phyloP scores from a whole-genome alignment of 2,113 vertebrate genomes.

The Siphamia tubifer region DNA sequence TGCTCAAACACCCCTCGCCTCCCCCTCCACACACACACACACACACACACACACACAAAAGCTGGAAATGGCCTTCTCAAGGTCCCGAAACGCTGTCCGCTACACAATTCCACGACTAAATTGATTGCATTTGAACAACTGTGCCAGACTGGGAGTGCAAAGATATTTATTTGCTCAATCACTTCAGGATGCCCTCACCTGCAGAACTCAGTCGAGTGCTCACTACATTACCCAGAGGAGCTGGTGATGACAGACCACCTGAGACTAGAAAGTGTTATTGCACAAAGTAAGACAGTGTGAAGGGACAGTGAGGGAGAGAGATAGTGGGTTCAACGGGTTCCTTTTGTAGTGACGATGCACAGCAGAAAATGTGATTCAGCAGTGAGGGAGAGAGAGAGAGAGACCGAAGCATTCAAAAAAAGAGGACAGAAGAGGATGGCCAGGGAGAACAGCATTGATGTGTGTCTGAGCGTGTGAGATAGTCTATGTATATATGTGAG shows the following conservation, averaged over 20 bases:
- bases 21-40: not conserved
- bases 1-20: not conserved
- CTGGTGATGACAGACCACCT: constrained; percentile 25
- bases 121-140: constrained; percentile 12
- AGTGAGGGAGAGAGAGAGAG: constrained; percentile 2
- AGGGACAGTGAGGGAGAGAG: constrained; percentile 6
- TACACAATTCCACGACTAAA: constrained; percentile 14
- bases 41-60: constrained; percentile 25
- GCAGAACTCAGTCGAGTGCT: constrained; percentile 9
- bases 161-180: constrained; percentile 45
- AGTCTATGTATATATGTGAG: not conserved
- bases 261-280: constrained; percentile 50
- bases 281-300: not conserved
- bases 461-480: constrained; percentile 15
- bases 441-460: constrained; percentile 9
- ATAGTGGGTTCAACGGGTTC: constrained; percentile 48
- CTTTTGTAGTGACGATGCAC: constrained; percentile 6
- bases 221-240: constrained; percentile 14
- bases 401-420: constrained; percentile 8
- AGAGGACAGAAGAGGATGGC: not conserved
- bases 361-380: constrained; percentile 41
- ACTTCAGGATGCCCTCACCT: constrained; percentile 30
- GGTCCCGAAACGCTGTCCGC: constrained; percentile 9
- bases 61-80: constrained; percentile 44
- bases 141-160: constrained; percentile 1